Evolutionary conservation across 2,888 invertebrate genomes (phyloP).

Genomic region (Pseudococcus viburni): DNA sequence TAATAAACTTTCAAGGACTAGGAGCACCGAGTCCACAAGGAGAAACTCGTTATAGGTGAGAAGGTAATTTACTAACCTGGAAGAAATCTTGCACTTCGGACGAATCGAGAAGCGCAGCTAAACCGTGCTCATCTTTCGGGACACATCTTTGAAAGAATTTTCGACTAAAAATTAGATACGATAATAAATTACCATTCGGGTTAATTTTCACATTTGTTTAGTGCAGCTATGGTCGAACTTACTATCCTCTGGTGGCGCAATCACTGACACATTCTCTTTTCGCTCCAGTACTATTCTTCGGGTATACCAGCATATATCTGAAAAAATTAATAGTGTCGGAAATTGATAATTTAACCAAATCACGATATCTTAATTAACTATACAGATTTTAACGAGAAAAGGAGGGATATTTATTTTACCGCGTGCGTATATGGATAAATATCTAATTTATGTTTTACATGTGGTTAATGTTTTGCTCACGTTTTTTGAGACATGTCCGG

Average conservation of each 20-base stretch:
- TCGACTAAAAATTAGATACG: conserved; percentile 71
- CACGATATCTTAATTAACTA: background rate
- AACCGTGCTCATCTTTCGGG: conserved; percentile 71
- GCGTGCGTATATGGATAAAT: background rate
- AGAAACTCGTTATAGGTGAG: too few species aligned
- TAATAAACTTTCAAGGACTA: background rate
- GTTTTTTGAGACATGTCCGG: conserved; percentile 72
- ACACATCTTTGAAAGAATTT: conserved; percentile 75
- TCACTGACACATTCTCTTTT: conserved; percentile 71
- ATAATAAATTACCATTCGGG: conserved; percentile 8
- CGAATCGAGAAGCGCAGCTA: conserved; percentile 73
- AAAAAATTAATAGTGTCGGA: background rate
- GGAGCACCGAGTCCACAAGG: too few species aligned
- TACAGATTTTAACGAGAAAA: background rate
- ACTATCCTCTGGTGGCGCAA: conserved; percentile 70
- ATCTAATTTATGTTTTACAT: background rate
- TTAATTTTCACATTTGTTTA: background rate
- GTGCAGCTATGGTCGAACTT: conserved; percentile 68
- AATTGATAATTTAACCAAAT: background rate
- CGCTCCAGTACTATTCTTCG: conserved; percentile 69
- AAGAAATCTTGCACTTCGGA: conserved; percentile 74
- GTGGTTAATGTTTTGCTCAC: conserved; percentile 69
- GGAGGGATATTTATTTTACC: background rate
- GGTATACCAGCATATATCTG: conserved; percentile 70
- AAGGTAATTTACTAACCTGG: conserved; percentile 70